Conservation (phyloP, 2,113 vertebrate species). For the Aspiorhynchus laticeps region DNA sequence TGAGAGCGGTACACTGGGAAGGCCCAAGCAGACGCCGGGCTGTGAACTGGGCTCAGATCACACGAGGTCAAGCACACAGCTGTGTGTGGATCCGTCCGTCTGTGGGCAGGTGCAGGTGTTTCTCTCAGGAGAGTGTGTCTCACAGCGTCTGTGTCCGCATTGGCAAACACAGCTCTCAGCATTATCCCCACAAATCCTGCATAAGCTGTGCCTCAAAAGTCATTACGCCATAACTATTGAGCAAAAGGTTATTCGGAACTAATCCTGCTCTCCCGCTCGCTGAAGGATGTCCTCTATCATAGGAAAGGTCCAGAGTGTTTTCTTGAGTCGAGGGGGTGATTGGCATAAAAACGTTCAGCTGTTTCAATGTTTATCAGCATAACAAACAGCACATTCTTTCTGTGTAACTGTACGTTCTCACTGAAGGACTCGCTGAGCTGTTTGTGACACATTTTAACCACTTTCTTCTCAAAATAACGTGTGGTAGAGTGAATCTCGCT, state of each 20-base stretch:
- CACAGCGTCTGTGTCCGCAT: neutral
- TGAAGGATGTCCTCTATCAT: conserved; percentile 21
- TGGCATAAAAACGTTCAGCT: neutral
- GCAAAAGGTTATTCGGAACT: conserved; percentile 28
- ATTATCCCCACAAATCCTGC: conserved; percentile 54
- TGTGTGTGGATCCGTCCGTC: conserved; percentile 38
- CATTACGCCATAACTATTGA: conserved; percentile 51
- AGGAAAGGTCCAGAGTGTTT: conserved; percentile 21
- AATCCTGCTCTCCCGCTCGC: conserved; percentile 39
- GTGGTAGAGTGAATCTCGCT: neutral
- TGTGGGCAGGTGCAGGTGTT: conserved; percentile 50
- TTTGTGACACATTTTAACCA: neutral
- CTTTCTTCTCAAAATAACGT: neutral
- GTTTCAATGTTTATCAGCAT: neutral
- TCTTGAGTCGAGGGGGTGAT: neutral
- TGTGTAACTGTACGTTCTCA: neutral
- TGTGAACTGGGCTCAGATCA: conserved; percentile 29
- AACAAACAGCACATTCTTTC: neutral
- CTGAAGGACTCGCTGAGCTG: neutral
- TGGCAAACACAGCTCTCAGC: conserved; percentile 26
- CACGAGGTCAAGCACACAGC: conserved; percentile 51
- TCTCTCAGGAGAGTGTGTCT: neutral
- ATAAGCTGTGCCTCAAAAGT: conserved; percentile 58
- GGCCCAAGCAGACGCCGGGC: conserved; percentile 17
- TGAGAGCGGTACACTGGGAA: conserved; percentile 62